Percentiles rank a stretch among this genome's conserved stretches.
Evolutionary conservation across 2,888 invertebrate species (phyloP).

Genomic region (Aplocera efformata): DNA sequence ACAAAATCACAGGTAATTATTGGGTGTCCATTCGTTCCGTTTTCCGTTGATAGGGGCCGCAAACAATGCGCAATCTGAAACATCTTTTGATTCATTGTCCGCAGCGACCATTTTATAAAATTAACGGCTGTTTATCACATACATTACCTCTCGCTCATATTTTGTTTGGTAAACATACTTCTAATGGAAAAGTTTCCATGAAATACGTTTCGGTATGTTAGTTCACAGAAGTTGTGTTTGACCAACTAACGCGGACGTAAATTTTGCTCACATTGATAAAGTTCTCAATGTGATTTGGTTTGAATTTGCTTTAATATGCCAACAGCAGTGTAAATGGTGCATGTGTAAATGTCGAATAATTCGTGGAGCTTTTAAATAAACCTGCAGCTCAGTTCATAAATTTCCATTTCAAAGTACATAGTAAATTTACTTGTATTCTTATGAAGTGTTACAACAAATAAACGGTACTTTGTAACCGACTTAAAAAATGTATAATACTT

Average conservation of each 20-base stretch:
- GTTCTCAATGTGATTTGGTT: conserved; percentile 15
- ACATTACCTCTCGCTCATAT: conserved; percentile 16
- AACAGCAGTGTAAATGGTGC: conserved; percentile 1
- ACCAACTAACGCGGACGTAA: conserved; percentile 16
- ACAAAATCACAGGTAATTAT: conserved; percentile 39
- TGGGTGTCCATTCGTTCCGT: conserved; percentile 26
- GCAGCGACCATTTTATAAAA: conserved; percentile 16
- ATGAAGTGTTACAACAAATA: too few relatives aligned
- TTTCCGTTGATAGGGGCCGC: conserved; percentile 20
- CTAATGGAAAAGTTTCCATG: conserved; percentile 21
- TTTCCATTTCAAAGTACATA: too few relatives aligned
- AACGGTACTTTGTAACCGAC: too few relatives aligned
- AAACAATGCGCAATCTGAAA: conserved; percentile 25
- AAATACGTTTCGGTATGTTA: conserved; percentile 19
- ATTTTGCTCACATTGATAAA: conserved; percentile 18
- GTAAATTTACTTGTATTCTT: too few relatives aligned
- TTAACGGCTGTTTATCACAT: conserved; percentile 17
- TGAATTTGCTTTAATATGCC: conserved; percentile 13
- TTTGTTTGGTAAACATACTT: conserved; percentile 18
- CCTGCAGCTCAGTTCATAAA: too few relatives aligned
- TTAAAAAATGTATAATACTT: too few relatives aligned
- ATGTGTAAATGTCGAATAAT: too few relatives aligned
- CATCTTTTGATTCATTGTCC: conserved; percentile 21
- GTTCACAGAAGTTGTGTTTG: conserved; percentile 16
- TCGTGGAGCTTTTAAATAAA: too few relatives aligned